Evolutionary conservation across 2,797 vertebrate genomes (phyloP).

Genomic region (Pangasius macronema): DNA sequence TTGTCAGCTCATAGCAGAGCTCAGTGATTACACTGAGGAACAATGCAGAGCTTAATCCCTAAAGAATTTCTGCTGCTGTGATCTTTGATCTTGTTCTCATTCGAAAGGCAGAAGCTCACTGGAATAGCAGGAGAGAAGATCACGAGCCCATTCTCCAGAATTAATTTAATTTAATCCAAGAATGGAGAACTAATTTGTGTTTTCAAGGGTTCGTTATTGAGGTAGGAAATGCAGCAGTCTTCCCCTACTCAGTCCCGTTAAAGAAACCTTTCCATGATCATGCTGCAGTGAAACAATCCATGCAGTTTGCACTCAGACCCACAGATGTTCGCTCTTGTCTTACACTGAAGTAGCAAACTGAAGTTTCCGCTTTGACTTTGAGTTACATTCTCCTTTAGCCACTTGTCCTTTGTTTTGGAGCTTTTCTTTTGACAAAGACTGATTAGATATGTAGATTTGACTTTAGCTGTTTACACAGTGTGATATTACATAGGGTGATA

Average conservation of each 20-base stretch:
- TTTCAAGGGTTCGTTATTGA: slow-evolving; percentile 10
- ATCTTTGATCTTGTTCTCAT: slow-evolving; percentile 62
- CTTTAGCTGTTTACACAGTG: not conserved
- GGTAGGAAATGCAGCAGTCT: slow-evolving; percentile 7
- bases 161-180: slow-evolving; percentile 61
- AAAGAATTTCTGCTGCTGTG: slow-evolving; percentile 74
- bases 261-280: not conserved
- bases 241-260: not conserved
- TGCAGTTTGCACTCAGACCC: not conserved
- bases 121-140: slow-evolving; percentile 67
- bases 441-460: slow-evolving; percentile 10
- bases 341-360: not conserved
- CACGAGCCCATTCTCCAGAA: slow-evolving; percentile 60
- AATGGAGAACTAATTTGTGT: slow-evolving; percentile 40
- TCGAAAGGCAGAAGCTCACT: slow-evolving; percentile 67
- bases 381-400: not conserved
- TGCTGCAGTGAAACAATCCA: not conserved
- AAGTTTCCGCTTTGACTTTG: slow-evolving; percentile 6
- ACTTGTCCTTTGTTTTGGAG: slow-evolving; percentile 9
- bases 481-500: not conserved
- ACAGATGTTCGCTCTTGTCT: not conserved
- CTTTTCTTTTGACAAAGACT: not conserved
- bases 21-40: slow-evolving; percentile 65
- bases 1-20: slow-evolving; percentile 66
- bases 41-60: slow-evolving; percentile 76